A percentile compares a stretch with the other conserved stretches of the same genome.
Evolutionary conservation across 2,797 vertebrate genomes (phyloP).

Genomic region (Myotis findleyi): DNA sequence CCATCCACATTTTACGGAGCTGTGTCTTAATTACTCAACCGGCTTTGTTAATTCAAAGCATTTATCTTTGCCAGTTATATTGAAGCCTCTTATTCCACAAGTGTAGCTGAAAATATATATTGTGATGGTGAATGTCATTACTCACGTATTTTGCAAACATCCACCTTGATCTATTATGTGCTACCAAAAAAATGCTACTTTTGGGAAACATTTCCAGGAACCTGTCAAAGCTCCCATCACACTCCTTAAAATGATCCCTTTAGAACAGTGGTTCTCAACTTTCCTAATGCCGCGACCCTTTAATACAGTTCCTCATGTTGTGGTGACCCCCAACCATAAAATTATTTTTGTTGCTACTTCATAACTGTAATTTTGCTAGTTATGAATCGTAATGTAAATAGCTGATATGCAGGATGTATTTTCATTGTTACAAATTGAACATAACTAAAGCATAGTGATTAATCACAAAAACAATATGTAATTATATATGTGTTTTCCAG

Average conservation of each 20-base stretch:
- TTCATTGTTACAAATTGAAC: no score
- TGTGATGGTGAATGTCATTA: conserved; percentile 49
- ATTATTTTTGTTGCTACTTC: no score
- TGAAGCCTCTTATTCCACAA: conserved; percentile 26
- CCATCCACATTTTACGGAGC: conserved; percentile 28
- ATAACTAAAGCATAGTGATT: no score
- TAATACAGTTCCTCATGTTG: no score
- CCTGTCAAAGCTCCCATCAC: conserved; percentile 2
- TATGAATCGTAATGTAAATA: no score
- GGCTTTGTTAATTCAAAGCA: conserved; percentile 57
- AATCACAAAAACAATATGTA: no score
- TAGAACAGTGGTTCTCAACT: not conserved
- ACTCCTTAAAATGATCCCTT: not conserved
- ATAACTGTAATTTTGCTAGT: no score
- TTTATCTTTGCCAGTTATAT: conserved; percentile 30
- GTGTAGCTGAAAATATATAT: not conserved
- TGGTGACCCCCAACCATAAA: not conserved
- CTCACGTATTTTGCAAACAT: conserved; percentile 51
- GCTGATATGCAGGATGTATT: no score
- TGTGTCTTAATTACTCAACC: conserved; percentile 56
- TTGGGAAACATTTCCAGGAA: conserved; percentile 21
- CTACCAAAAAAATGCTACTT: not conserved
- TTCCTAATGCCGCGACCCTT: no score
- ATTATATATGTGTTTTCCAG: no score
- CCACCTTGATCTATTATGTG: conserved; percentile 1